phyloP scores from a whole-genome alignment of 37 sponge, comb jelly and placozoan species.

The Corticium candelabrum region DNA sequence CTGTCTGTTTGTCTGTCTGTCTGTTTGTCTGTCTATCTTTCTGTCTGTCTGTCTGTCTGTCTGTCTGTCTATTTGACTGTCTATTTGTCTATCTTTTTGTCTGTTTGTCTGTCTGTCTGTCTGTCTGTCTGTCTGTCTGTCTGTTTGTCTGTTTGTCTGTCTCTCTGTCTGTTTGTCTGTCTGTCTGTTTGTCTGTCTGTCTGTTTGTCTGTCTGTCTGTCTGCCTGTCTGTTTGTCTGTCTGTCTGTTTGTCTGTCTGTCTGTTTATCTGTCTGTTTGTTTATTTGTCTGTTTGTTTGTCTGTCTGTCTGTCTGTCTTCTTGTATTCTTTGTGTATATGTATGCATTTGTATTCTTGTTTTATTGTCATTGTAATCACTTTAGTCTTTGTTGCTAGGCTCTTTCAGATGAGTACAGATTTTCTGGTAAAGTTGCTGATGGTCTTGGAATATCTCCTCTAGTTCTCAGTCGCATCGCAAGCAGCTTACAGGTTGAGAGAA shows the following conservation, averaged over 20 bases:
- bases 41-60: background rate
- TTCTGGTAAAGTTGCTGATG: background rate
- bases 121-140: background rate
- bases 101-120: background rate
- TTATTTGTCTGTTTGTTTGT: background rate
- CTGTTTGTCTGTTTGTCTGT: background rate
- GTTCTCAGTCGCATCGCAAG: background rate
- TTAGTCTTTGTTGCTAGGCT: background rate
- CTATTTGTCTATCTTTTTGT: background rate
- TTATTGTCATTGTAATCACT: background rate
- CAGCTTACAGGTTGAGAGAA: slow-evolving; percentile 36
- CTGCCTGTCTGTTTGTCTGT: no score
- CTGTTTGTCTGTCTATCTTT: background rate
- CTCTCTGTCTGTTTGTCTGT: background rate
- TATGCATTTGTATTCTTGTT: background rate
- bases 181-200: background rate
- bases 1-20: no score
- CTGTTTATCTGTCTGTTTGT: background rate
- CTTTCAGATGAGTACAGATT: background rate
- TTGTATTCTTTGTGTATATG: background rate
- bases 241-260: no score
- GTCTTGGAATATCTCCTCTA: background rate
- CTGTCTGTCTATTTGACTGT: background rate
- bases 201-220: no score
- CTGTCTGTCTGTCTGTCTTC: background rate